These are phyloP conservation scores for Rotaria socialis DNA, from an alignment of 2,888 invertebrate genomes.

Conservation along the genomic window DNA sequence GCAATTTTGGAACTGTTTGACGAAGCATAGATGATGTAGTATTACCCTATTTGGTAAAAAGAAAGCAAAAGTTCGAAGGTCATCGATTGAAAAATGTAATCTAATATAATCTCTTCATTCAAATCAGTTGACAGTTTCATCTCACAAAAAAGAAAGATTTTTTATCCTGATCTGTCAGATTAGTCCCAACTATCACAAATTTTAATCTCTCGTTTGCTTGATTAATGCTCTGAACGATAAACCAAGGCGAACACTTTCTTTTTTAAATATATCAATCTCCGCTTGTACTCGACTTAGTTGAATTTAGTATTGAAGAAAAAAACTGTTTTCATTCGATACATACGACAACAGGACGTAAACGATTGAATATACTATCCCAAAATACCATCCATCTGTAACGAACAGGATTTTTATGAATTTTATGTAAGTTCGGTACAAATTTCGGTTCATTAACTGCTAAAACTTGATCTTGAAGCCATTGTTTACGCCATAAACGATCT, in stretches of 20 bases:
- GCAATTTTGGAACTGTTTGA: constrained; percentile 49
- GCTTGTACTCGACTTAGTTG: too few relatives aligned
- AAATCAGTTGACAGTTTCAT: too few relatives aligned
- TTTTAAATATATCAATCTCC: too few relatives aligned
- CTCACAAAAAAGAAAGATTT: too few relatives aligned
- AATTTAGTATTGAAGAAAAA: too few relatives aligned
- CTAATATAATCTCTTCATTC: neutral
- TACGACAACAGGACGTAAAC: neutral
- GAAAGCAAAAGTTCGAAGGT: constrained; percentile 18
- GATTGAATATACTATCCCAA: neutral
- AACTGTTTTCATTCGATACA: neutral
- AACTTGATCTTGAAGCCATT: constrained; percentile 44
- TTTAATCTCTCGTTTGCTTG: too few relatives aligned
- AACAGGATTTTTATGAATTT: neutral
- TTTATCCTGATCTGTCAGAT: too few relatives aligned
- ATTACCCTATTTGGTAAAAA: constrained; percentile 32
- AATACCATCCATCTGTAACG: constrained; percentile 6
- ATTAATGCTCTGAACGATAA: too few relatives aligned
- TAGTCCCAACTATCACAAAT: too few relatives aligned
- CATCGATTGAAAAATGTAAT: constrained; percentile 36
- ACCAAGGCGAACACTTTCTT: too few relatives aligned
- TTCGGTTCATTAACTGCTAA: constrained; percentile 40
- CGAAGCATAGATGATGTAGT: constrained; percentile 40
- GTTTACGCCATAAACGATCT: constrained; percentile 43
- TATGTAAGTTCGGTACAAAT: neutral